phyloP scores from a whole-genome alignment of 2,888 invertebrate genomes.

The Epinotia brunnichana region DNA sequence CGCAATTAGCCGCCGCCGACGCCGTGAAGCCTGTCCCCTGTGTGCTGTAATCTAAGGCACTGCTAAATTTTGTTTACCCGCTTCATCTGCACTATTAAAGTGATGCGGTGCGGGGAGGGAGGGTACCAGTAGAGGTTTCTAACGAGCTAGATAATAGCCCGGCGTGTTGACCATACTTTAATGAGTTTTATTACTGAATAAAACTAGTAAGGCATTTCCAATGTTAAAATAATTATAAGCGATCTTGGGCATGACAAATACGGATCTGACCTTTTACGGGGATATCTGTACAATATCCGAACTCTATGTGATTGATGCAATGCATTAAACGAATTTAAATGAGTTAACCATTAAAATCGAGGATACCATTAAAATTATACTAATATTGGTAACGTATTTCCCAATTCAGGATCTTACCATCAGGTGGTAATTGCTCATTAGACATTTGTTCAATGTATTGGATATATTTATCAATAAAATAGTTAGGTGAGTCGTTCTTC shows the following conservation, averaged over 20 bases:
- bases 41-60: conserved; percentile 38
- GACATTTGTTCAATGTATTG: too few species aligned
- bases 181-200: not conserved
- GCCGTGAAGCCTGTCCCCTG: conserved; percentile 39
- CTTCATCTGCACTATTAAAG: conserved; percentile 26
- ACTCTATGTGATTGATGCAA: too few species aligned
- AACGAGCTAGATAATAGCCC: not conserved
- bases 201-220: not conserved
- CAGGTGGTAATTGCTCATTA: too few species aligned
- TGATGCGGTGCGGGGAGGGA: conserved; percentile 7
- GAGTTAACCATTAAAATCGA: too few species aligned
- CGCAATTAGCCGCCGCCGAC: conserved; percentile 56
- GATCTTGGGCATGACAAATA: not conserved
- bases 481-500: too few species aligned
- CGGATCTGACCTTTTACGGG: not conserved
- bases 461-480: too few species aligned
- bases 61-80: conserved; percentile 38
- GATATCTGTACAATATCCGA: too few species aligned
- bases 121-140: not conserved
- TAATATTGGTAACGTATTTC: too few species aligned
- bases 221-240: not conserved
- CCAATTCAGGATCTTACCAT: too few species aligned
- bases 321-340: too few species aligned
- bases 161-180: not conserved
- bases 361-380: too few species aligned